Evolutionary conservation across 2,888 invertebrate species (phyloP), one percentile per base, ranked within the genome.

Genomic region (Hypsopygia costalis): DNA sequence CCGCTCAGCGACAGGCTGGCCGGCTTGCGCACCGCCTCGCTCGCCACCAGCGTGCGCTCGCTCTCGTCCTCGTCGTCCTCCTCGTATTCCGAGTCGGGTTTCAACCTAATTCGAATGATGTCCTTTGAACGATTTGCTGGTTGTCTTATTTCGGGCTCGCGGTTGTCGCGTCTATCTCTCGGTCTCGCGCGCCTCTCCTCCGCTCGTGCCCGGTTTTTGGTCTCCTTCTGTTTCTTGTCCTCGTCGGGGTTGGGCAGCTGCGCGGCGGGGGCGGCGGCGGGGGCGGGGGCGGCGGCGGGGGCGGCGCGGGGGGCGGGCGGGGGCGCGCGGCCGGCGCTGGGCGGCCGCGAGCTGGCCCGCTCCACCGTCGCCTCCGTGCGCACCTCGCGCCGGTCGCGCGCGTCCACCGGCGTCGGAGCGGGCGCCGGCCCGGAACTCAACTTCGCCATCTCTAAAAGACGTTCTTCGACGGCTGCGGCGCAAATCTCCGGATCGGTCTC

Each of bases 31-130:
- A 90, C 91, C 0, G 93, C 93, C 61, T 94, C 93, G 45, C 89
- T 80, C 3, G 81, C 64, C 42, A 52, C 46, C 41, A 45, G 44
- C 55, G 69, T 44, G 65, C 72, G 52, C 68, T 77, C 51, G 69
- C 62, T 52, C 29, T 49, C 77, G 5, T 56, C 58, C 1, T 44
- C 34, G 3, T 51, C 46, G 6, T 89, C 76, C 34, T 90, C 90
- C 12, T 92, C 91, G 62, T 94, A 94, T 71, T 94, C 91, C 34
- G 92, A 91, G 65, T 94, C 94, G 0, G 95, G 94, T 59, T 94
- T 94, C 33, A 95, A 73, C 70, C 93, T 92, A 46, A 94, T 94
- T 44, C 93, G 82, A 50, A 93, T 85, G 11, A 87, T 65, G 41
- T 85, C 72, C 52, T 83, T 86, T 3, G 79, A 67, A 27, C 64